phyloP scores from a whole-genome alignment of 2,888 invertebrate genomes.

The Serrognathus titanus region DNA sequence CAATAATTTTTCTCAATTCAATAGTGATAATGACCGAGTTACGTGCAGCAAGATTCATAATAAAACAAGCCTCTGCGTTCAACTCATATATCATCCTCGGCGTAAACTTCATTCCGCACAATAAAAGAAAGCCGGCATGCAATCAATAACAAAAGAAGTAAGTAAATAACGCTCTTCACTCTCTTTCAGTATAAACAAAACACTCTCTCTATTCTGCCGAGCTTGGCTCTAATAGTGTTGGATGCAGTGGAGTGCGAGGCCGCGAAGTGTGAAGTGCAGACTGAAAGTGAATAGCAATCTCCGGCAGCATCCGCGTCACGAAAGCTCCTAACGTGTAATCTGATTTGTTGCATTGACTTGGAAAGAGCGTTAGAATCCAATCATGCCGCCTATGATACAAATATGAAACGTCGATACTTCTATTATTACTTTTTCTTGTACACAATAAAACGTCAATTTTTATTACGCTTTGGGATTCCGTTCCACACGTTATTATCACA shows the following conservation, averaged over 20 bases:
- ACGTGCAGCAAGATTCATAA: too few relatives aligned
- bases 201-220: not conserved
- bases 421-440: slow-evolving; percentile 7
- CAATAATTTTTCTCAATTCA: too few relatives aligned
- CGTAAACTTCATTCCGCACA: too few relatives aligned
- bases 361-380: slow-evolving; percentile 9
- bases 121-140: too few relatives aligned
- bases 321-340: slow-evolving; percentile 7
- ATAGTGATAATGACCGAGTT: too few relatives aligned
- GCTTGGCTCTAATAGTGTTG: not conserved
- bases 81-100: too few relatives aligned
- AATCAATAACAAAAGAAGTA: too few relatives aligned
- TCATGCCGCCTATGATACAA: slow-evolving; percentile 12
- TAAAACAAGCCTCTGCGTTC: too few relatives aligned
- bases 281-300: slow-evolving; percentile 12
- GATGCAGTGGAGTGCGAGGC: slow-evolving; percentile 1
- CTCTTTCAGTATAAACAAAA: not conserved
- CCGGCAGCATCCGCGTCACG: slow-evolving; percentile 11
- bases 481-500: too few relatives aligned
- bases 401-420: slow-evolving; percentile 9
- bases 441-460: slow-evolving; percentile 6
- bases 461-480: not conserved
- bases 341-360: slow-evolving; percentile 9
- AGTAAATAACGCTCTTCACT: too few relatives aligned
- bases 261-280: slow-evolving; percentile 4